A percentile compares a stretch with the other conserved stretches of the same genome.
Conservation (phyloP, 2,113 vertebrate genomes). For the Coregonus clupeaformis region DNA sequence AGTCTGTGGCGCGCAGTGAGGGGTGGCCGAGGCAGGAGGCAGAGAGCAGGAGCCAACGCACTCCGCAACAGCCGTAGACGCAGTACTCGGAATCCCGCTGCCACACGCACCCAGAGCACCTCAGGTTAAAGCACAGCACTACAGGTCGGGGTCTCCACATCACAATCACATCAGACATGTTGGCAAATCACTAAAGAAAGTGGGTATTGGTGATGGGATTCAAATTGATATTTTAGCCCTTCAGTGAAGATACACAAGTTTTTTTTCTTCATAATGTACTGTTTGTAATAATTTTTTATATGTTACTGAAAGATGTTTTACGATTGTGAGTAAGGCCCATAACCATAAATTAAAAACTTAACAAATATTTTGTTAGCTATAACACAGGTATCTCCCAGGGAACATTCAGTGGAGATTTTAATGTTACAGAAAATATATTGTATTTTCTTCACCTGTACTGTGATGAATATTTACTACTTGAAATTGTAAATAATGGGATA, state of each 20-base stretch:
- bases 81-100: constrained; percentile 60
- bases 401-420: constrained; percentile 12
- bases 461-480: constrained; percentile 81
- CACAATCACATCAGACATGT: background rate
- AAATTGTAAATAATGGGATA: constrained; percentile 87
- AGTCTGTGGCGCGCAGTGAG: constrained; percentile 53
- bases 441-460: constrained; percentile 55
- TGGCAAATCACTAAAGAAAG: background rate
- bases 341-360: background rate
- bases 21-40: constrained; percentile 59
- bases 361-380: constrained; percentile 7
- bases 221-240: no score
- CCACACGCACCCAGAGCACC: constrained; percentile 22
- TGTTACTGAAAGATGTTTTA: background rate
- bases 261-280: background rate
- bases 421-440: constrained; percentile 14
- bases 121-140: constrained; percentile 39
- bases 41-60: constrained; percentile 54
- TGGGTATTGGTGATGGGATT: no score
- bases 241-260: no score
- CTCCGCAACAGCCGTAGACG: constrained; percentile 60
- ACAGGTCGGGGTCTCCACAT: background rate
- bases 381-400: background rate
- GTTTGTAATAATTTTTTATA: background rate
- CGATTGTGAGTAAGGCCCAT: background rate